Base-by-base conservation (phyloP, 2,888 invertebrate genomes). In the Uloborus plumipes region DNA sequence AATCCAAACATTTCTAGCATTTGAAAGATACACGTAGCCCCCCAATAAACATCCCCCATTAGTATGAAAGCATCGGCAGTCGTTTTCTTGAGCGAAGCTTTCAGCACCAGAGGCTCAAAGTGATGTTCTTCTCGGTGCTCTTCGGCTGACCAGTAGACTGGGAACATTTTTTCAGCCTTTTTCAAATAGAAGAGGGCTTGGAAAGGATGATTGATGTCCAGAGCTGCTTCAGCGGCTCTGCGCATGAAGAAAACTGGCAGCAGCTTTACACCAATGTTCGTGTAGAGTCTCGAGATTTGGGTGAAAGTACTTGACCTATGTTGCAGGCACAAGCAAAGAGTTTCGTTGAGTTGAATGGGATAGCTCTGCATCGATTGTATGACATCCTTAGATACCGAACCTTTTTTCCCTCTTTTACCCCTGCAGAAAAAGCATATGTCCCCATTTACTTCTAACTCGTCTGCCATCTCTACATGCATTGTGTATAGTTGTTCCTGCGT, bases 191-290 rank as follows among this genome's bases (percentile, higher is more conserved):
- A 3, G 18, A 75, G 50, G 0, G 66, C 75, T 67, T 75, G 20
- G 16, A 80, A 6, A 47, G 79, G 73, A 15, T 72, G 69, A 18
- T 67, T 53, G 20, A 80, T 53, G 11, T 62, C 62, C 20, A 69
- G 73, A 11, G 66, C 59, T 14, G 73, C 73, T 13, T 73, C 67
- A n/a, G 73, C 73, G n/a, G 67, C 61, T 55, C 69, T 73, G 39
- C 67, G 67, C 4, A 3, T 53, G 15, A 58, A 80, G 13, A 69
- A 67, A 18, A 22, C 49, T 11, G 62, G 26, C 13, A 62, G 55
- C 15, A 73, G 51, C 15, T 67, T 53, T 16, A 51, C 20, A 7
- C 79, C 73, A 4, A 69, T 58, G 2, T 14, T 9, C 3, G 16
- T 15, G 16, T 67, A 67, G 20, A 80, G 51, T 18, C 18, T 15